Percentiles rank a stretch among this genome's conserved stretches.
Evolutionary conservation across 1,140 invertebrate species (phyloP).

Genomic region (Macrobrachium rosenbergii): DNA sequence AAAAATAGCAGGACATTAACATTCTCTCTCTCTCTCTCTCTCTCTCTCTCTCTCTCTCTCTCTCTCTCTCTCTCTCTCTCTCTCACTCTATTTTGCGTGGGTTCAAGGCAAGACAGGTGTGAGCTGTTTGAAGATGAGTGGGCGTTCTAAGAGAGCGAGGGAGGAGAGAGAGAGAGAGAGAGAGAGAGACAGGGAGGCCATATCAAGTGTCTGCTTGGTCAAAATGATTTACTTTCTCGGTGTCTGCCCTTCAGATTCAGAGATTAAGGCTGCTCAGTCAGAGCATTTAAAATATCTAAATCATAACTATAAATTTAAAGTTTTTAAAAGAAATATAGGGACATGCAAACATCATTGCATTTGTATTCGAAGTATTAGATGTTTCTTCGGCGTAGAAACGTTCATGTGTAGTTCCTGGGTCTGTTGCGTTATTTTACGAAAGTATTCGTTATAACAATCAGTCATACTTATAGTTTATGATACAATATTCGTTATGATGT

Average conservation of each 20-base stretch:
- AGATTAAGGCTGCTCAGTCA: too few relatives aligned
- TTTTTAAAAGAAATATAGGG: not conserved
- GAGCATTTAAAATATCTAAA: too few relatives aligned
- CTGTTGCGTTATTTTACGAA: too few relatives aligned
- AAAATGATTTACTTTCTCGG: not conserved
- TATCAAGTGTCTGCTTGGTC: not conserved
- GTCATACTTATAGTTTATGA: too few relatives aligned
- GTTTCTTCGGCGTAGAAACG: too few relatives aligned
- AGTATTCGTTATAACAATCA: too few relatives aligned
- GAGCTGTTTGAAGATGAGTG: too few relatives aligned
- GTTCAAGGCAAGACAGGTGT: not conserved
- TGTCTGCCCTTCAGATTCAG: too few relatives aligned
- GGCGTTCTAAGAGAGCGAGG: not conserved
- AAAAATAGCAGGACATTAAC: not conserved
- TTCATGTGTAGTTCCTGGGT: too few relatives aligned
- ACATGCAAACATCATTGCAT: too few relatives aligned
- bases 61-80: conserved; percentile 21
- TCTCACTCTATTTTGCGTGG: not conserved
- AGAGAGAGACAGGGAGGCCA: not conserved
- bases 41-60: conserved; percentile 25
- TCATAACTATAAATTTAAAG: not conserved
- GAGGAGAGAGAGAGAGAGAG: not conserved
- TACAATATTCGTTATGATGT: too few relatives aligned
- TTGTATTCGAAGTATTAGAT: too few relatives aligned
- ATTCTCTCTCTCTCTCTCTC: conserved; percentile 25